Evolutionary conservation across 92 coral and sea anemone genomes (phyloP).

Genomic region (Heliopora coerulea): DNA sequence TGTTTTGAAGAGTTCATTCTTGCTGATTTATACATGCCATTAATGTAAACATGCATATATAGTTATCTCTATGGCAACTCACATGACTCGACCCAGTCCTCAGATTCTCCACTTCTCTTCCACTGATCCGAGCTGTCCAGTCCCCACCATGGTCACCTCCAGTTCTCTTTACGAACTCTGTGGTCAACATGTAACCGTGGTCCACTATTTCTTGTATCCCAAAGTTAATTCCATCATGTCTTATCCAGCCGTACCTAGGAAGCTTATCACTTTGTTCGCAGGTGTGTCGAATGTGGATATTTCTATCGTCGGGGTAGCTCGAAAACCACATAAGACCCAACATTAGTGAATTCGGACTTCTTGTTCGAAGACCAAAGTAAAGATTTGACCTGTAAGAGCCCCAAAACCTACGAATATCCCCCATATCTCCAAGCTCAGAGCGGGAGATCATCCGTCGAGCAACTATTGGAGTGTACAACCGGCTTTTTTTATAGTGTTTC

Average conservation of each 20-base stretch:
- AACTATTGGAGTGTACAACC: conserved; percentile 75
- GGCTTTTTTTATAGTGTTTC: conserved; percentile 58
- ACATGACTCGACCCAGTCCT: neutral
- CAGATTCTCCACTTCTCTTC: conserved; percentile 65
- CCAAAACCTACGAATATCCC: conserved; percentile 70
- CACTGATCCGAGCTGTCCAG: conserved; percentile 91
- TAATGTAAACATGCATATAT: no score
- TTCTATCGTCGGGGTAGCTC: conserved; percentile 76
- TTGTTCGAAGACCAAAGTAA: conserved; percentile 93
- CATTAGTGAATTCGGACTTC: conserved; percentile 86
- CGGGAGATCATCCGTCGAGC: conserved; percentile 73
- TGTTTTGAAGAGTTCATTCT: no score
- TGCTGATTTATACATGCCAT: no score
- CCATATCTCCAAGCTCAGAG: conserved; percentile 55
- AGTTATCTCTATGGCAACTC: neutral
- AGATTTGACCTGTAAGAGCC: conserved; percentile 92
- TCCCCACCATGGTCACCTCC: conserved; percentile 98
- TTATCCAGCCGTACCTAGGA: conserved; percentile 90
- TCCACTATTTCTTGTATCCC: conserved; percentile 89
- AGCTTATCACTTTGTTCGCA: conserved; percentile 92
- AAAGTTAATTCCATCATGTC: conserved; percentile 92
- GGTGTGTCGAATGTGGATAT: conserved; percentile 79
- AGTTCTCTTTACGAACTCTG: conserved; percentile 78
- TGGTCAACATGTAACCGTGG: conserved; percentile 67
- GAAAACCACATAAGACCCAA: conserved; percentile 98